These are phyloP conservation scores for Leucopsar rothschildi DNA, from an alignment of 2,113 vertebrate species.

Conservation along the genomic window DNA sequence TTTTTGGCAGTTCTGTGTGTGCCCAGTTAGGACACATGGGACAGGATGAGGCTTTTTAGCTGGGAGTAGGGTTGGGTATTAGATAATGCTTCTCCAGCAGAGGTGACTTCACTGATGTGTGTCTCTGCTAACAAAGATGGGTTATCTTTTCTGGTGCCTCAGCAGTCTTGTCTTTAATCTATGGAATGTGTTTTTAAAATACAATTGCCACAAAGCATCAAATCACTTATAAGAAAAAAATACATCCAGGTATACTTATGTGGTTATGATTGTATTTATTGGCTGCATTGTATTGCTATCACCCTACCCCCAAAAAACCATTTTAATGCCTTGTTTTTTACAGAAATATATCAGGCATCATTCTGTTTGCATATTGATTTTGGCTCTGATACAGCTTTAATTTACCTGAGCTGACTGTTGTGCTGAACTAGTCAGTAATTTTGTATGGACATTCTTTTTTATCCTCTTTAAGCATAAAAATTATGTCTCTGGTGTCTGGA, in stretches of 20 bases:
- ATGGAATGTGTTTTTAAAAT: neutral
- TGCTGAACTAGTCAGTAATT: neutral
- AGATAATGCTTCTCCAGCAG: neutral
- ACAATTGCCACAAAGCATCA: neutral
- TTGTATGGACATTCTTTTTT: neutral
- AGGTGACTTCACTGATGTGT: neutral
- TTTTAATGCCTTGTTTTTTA: neutral
- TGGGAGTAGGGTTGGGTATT: neutral
- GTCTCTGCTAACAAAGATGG: neutral
- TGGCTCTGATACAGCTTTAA: neutral
- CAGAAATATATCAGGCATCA: neutral
- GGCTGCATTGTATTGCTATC: neutral
- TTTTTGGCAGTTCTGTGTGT: neutral
- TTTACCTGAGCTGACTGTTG: too few relatives aligned
- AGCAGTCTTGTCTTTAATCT: neutral
- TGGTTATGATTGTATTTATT: neutral
- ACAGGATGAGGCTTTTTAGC: neutral
- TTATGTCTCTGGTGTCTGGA: neutral
- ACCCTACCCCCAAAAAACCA: rapidly evolving
- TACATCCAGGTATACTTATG: neutral
- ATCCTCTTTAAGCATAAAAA: neutral
- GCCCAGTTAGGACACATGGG: neutral
- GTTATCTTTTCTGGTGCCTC: neutral
- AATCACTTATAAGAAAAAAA: neutral
- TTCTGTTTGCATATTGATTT: neutral